A percentile compares a stretch with the other conserved stretches of the same genome.
Evolutionary conservation across 2,113 vertebrate genomes (phyloP).

Genomic region (Halichoeres trimaculatus): DNA sequence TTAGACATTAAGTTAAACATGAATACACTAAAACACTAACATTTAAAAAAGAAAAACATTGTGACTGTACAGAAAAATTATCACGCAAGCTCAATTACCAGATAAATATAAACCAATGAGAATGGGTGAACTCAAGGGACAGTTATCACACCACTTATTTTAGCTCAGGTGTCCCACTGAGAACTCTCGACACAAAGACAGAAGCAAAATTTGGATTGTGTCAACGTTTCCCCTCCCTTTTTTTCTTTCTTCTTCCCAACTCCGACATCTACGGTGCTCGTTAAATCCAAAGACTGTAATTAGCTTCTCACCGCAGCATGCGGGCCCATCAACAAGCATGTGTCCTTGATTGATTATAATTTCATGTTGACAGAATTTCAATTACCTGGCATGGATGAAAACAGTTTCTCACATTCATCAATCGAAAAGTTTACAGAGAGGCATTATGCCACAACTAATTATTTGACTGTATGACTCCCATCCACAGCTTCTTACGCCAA

Average conservation of each 20-base stretch:
- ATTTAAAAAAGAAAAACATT: background rate
- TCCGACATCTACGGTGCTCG: background rate
- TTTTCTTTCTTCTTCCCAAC: slow-evolving; percentile 20
- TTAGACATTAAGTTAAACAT: slow-evolving; percentile 11
- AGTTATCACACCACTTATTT: background rate
- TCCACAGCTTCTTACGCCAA: slow-evolving; percentile 33
- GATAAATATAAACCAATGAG: background rate
- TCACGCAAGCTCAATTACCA: too few species aligned
- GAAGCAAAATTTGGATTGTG: slow-evolving; percentile 17
- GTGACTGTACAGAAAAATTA: background rate
- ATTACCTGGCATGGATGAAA: slow-evolving; percentile 15
- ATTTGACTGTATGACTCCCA: slow-evolving; percentile 26
- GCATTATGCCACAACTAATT: slow-evolving; percentile 32
- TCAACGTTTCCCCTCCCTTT: background rate
- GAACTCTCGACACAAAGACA: background rate
- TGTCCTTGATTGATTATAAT: slow-evolving; percentile 27
- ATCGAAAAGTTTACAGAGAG: slow-evolving; percentile 24
- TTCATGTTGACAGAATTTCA: slow-evolving; percentile 18
- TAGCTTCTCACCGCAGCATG: slow-evolving; percentile 13
- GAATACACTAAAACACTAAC: background rate
- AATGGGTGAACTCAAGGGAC: slow-evolving; percentile 14
- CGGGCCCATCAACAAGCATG: slow-evolving; percentile 10
- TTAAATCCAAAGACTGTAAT: slow-evolving; percentile 9
- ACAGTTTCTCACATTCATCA: slow-evolving; percentile 13
- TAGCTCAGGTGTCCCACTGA: background rate